These are phyloP conservation scores for Agrotis exclamationis DNA, from an alignment of 2,888 invertebrate genomes.

Conservation along the genomic window DNA sequence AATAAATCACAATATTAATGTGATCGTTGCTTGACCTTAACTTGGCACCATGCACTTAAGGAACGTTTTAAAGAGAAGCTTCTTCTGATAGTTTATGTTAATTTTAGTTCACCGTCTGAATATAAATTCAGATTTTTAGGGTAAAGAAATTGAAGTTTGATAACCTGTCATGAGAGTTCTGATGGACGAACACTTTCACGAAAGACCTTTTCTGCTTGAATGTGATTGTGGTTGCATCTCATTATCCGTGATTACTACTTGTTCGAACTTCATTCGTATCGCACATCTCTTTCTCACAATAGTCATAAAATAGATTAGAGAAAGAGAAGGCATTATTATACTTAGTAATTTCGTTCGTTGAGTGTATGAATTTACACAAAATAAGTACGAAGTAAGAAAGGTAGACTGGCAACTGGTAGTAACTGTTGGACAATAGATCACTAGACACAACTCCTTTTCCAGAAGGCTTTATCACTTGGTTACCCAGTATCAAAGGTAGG, in stretches of 20 bases:
- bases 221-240: not conserved
- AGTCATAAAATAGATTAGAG: too few relatives aligned
- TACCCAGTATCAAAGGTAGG: too few relatives aligned
- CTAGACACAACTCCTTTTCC: too few relatives aligned
- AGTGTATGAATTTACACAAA: too few relatives aligned
- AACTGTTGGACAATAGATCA: too few relatives aligned
- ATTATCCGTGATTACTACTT: not conserved
- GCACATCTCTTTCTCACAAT: too few relatives aligned
- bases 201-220: not conserved
- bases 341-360: too few relatives aligned
- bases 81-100: slow-evolving; percentile 36
- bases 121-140: slow-evolving; percentile 46
- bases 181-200: slow-evolving; percentile 29
- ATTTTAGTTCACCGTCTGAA: slow-evolving; percentile 30
- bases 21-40: slow-evolving; percentile 71
- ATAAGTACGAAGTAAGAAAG: too few relatives aligned
- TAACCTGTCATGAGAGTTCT: slow-evolving; percentile 22
- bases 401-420: too few relatives aligned
- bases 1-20: slow-evolving; percentile 84
- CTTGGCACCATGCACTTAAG: slow-evolving; percentile 74
- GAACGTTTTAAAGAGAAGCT: slow-evolving; percentile 74
- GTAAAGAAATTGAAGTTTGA: slow-evolving; percentile 39
- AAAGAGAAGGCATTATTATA: too few relatives aligned
- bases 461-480: too few relatives aligned
- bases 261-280: too few relatives aligned